These are phyloP conservation scores for Macrobrachium nipponense DNA, from an alignment of 1,140 invertebrate species.

Conservation along the genomic window DNA sequence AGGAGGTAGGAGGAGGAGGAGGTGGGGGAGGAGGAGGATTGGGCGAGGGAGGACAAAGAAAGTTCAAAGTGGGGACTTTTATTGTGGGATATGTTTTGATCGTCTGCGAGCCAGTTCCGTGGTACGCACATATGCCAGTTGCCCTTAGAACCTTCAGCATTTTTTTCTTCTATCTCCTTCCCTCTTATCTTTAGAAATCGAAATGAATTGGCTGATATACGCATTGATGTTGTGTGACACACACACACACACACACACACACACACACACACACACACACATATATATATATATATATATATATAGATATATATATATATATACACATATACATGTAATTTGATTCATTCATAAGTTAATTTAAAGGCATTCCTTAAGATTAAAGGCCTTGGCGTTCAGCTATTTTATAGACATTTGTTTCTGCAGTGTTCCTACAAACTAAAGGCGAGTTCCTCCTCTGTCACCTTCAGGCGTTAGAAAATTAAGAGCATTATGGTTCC, in stretches of 20 bases:
- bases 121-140: not conserved
- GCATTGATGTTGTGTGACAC: too few relatives aligned
- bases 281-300: constrained; percentile 35
- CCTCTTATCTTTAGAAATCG: not conserved
- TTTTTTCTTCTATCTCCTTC: not conserved
- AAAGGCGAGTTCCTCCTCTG: too few relatives aligned
- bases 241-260: constrained; percentile 11
- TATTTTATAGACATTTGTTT: too few relatives aligned
- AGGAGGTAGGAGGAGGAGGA: not conserved
- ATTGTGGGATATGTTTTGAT: not conserved
- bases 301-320: not conserved
- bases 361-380: too few relatives aligned
- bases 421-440: too few relatives aligned
- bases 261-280: constrained; percentile 21
- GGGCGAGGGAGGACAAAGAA: not conserved
- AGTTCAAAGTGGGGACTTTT: not conserved
- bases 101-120: too few relatives aligned
- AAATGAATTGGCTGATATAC: too few relatives aligned
- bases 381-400: too few relatives aligned
- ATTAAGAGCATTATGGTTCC: too few relatives aligned
- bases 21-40: too few relatives aligned
- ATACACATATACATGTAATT: not conserved
- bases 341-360: too few relatives aligned
- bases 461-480: too few relatives aligned
- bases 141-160: not conserved